Conservation (phyloP, 2,113 vertebrate species). For the Strix uralensis region DNA sequence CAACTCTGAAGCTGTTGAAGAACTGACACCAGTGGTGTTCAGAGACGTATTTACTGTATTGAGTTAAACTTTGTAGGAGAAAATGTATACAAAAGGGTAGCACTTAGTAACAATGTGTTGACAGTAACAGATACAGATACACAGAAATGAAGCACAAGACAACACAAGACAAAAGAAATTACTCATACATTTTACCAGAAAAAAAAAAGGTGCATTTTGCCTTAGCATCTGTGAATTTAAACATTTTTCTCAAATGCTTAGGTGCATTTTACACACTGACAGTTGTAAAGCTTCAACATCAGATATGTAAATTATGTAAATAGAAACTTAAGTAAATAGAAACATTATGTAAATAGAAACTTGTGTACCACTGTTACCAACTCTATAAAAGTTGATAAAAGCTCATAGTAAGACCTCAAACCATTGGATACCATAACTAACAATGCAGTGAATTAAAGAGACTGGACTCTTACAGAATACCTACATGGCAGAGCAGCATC, state of each 20-base stretch:
- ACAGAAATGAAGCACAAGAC: background rate
- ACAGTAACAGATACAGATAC: background rate
- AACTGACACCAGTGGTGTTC: background rate
- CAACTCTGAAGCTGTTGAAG: background rate
- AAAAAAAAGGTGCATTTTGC: slow-evolving; percentile 14
- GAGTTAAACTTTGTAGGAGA: background rate
- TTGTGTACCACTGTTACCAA: background rate
- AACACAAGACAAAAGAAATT: background rate
- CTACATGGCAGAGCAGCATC: background rate
- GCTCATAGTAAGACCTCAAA: background rate
- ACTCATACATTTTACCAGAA: background rate
- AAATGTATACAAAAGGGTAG: background rate
- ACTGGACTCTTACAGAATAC: background rate
- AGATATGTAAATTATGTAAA: background rate
- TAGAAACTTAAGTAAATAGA: background rate
- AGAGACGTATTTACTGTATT: background rate
- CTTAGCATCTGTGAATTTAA: background rate
- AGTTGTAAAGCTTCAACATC: background rate
- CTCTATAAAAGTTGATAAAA: background rate
- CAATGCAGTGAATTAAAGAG: background rate
- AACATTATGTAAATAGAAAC: background rate
- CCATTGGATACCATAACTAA: background rate
- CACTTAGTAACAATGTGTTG: background rate
- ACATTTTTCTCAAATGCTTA: background rate
- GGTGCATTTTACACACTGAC: background rate